phyloP scores from a whole-genome alignment of 2,113 vertebrate species.

The Megaleporinus macrocephalus region DNA sequence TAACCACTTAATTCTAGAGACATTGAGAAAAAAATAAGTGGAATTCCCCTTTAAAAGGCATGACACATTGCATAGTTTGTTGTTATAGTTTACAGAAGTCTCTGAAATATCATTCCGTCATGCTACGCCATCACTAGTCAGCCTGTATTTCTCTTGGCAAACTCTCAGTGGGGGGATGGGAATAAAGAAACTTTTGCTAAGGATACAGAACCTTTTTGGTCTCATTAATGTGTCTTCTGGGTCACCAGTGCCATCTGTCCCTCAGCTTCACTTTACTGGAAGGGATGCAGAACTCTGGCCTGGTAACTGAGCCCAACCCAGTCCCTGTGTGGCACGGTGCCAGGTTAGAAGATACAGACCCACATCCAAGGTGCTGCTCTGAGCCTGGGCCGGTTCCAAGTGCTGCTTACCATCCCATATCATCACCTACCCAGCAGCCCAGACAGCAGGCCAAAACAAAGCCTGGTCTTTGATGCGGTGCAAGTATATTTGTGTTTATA shows the following conservation, averaged over 20 bases:
- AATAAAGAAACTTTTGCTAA: background rate
- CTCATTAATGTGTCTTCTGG: background rate
- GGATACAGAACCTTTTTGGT: conserved; percentile 4
- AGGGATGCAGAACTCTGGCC: background rate
- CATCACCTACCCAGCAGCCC: conserved; percentile 46
- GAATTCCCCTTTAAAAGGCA: no score
- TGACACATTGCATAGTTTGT: background rate
- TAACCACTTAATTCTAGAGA: background rate
- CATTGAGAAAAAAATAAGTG: background rate
- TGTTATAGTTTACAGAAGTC: conserved; percentile 2
- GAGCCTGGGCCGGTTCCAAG: conserved; percentile 24
- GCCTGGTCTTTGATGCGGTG: conserved; percentile 15
- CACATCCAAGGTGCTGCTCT: conserved; percentile 34
- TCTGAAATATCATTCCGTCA: conserved; percentile 4
- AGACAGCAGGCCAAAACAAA: conserved; percentile 45
- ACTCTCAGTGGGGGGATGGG: background rate
- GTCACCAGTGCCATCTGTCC: background rate
- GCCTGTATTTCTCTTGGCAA: conserved; percentile 23
- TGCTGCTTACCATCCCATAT: conserved; percentile 44
- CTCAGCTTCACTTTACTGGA: background rate
- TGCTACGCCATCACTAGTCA: background rate
- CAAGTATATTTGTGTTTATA: conserved; percentile 46
- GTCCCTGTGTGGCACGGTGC: conserved; percentile 3
- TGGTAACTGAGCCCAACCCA: conserved; percentile 7
- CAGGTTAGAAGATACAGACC: conserved; percentile 28